These are phyloP conservation scores for Emydura subglobosa DNA, from an alignment of 2,113 vertebrate genomes.

Conservation along the genomic window DNA sequence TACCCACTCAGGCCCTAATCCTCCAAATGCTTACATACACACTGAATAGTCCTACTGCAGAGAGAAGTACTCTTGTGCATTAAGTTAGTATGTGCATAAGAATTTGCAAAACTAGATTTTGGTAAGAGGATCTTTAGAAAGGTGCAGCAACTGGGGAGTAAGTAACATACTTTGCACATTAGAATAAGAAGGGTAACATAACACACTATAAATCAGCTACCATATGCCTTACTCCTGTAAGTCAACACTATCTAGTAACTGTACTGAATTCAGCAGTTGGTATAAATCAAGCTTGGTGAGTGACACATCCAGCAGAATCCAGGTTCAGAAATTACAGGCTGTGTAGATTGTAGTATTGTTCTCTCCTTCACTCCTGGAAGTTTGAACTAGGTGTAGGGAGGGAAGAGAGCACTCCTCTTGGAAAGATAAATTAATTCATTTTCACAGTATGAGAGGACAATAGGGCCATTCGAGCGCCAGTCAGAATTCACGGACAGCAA, in stretches of 20 bases:
- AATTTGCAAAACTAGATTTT: not conserved
- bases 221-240: not conserved
- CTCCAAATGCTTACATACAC: not conserved
- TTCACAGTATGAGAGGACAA: conserved; percentile 54
- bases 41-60: not conserved
- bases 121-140: not conserved
- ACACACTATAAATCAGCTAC: not conserved
- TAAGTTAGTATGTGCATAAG: not conserved
- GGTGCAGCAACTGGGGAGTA: not conserved
- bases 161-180: not conserved
- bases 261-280: not conserved
- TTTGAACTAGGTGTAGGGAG: conserved; percentile 35
- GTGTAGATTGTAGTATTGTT: conserved; percentile 16
- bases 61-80: not conserved
- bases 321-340: conserved; percentile 3
- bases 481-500: conserved; percentile 50
- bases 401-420: conserved; percentile 35
- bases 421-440: conserved; percentile 58
- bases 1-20: not conserved
- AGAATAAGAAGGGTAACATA: not conserved
- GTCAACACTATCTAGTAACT: not conserved
- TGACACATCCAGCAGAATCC: not conserved
- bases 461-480: conserved; percentile 41
- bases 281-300: conserved; percentile 7
- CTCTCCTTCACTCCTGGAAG: conserved; percentile 51